Percentiles rank a stretch among this genome's conserved stretches.
Conservation (phyloP, 2,797 vertebrate genomes). For the Microcaecilia unicolor region DNA sequence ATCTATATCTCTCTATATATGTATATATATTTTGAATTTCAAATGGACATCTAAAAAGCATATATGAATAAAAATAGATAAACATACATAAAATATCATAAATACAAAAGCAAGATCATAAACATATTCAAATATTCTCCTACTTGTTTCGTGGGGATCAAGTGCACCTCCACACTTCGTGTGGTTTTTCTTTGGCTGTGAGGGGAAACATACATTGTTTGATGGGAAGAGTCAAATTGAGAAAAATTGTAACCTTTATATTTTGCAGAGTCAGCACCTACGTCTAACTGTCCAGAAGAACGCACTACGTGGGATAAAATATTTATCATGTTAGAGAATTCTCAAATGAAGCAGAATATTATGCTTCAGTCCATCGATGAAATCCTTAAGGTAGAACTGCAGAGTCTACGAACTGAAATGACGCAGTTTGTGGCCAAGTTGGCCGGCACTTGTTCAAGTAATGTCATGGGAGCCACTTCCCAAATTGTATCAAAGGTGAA, state of each 20-base stretch:
- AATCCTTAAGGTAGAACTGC: conserved; percentile 71
- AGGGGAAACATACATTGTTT: too few species aligned
- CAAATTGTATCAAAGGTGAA: conserved; percentile 46
- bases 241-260: background rate
- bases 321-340: conserved; percentile 93
- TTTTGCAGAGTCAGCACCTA: conserved; percentile 31
- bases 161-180: too few species aligned
- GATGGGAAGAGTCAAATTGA: background rate
- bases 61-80: too few species aligned
- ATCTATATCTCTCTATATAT: too few species aligned
- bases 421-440: conserved; percentile 59
- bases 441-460: conserved; percentile 29
- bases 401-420: conserved; percentile 64
- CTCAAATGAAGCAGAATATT: conserved; percentile 93
- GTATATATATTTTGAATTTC: too few species aligned
- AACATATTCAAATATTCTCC: too few species aligned
- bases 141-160: too few species aligned
- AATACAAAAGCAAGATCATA: too few species aligned
- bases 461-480: conserved; percentile 45
- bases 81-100: too few species aligned
- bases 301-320: conserved; percentile 85
- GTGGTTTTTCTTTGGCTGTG: too few species aligned
- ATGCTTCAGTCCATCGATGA: conserved; percentile 78
- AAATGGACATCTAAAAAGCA: too few species aligned
- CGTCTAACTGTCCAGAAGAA: conserved; percentile 58